Conservation (phyloP, 1,140 invertebrate species). For the Drosophila varians region DNA sequence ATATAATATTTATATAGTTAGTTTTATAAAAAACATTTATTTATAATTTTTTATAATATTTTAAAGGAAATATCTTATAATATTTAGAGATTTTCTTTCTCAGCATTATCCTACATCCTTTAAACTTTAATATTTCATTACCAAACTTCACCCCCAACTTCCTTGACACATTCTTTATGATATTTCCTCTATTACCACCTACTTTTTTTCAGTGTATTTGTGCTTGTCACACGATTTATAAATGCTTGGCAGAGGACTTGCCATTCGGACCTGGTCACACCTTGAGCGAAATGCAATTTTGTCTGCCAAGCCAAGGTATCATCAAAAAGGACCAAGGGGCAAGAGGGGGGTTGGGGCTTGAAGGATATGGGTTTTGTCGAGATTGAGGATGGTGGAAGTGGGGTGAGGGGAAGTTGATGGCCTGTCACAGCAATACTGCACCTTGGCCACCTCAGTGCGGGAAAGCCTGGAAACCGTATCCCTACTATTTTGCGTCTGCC, state of each 20-base stretch:
- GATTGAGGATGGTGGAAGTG: not conserved
- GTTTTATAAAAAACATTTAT: no score
- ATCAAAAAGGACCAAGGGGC: constrained; percentile 9
- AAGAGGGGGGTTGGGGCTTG: not conserved
- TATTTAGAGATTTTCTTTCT: no score
- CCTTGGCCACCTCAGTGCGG: constrained; percentile 28
- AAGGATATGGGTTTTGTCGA: constrained; percentile 1
- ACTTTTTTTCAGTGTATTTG: not conserved
- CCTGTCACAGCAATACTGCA: constrained; percentile 55
- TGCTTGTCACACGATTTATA: constrained; percentile 75
- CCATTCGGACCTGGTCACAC: constrained; percentile 57
- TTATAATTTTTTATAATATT: no score
- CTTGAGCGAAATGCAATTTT: constrained; percentile 77
- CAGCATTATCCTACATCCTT: no score
- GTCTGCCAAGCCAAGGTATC: constrained; percentile 36
- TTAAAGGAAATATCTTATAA: no score
- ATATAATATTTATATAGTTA: not conserved
- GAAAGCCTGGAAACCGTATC: constrained; percentile 20
- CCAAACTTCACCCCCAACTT: no score
- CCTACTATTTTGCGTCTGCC: constrained; percentile 1
- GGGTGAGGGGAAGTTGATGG: constrained; percentile 50
- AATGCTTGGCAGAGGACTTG: constrained; percentile 41
- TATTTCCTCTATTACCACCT: no score
- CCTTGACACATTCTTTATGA: no score
- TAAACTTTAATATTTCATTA: not conserved